A percentile compares a stretch with the other conserved stretches of the same genome.
These are phyloP conservation scores for Pongo abelii DNA, from an alignment of 2,113 vertebrate species.

Conservation along the genomic window DNA sequence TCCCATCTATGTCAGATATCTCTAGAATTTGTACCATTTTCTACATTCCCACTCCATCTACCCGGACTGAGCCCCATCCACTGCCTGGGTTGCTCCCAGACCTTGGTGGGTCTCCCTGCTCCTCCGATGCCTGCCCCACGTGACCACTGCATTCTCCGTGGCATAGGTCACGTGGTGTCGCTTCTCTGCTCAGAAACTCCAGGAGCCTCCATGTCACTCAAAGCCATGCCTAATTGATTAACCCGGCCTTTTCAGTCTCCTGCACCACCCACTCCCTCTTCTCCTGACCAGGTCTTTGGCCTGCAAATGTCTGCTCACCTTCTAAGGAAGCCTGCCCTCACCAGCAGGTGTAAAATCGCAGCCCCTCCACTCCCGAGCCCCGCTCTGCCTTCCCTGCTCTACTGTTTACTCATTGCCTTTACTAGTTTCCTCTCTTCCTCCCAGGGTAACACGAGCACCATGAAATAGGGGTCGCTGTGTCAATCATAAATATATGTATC, in stretches of 20 bases:
- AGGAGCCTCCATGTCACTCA: not conserved
- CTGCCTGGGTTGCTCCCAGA: too few relatives aligned
- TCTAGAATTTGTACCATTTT: not conserved
- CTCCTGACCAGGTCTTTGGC: not conserved
- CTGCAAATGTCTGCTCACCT: not conserved
- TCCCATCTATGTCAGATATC: accelerated
- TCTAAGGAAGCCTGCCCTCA: not conserved
- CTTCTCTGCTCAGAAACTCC: not conserved
- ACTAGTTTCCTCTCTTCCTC: not conserved
- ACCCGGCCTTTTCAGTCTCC: too few relatives aligned
- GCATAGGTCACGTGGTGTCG: accelerated
- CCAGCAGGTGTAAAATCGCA: accelerated
- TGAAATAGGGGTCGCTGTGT: not conserved
- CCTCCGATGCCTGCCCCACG: accelerated
- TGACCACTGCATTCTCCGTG: accelerated
- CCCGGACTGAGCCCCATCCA: not conserved
- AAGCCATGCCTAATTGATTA: not conserved
- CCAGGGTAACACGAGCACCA: accelerated
- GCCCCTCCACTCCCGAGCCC: not conserved
- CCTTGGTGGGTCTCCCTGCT: not conserved
- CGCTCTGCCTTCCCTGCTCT: too few relatives aligned
- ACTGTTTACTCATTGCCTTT: accelerated
- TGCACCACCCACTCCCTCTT: not conserved
- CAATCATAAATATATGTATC: accelerated
- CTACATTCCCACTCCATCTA: too few relatives aligned